Base-by-base conservation (phyloP, 2,797 vertebrate species). In the Falco berigora region DNA sequence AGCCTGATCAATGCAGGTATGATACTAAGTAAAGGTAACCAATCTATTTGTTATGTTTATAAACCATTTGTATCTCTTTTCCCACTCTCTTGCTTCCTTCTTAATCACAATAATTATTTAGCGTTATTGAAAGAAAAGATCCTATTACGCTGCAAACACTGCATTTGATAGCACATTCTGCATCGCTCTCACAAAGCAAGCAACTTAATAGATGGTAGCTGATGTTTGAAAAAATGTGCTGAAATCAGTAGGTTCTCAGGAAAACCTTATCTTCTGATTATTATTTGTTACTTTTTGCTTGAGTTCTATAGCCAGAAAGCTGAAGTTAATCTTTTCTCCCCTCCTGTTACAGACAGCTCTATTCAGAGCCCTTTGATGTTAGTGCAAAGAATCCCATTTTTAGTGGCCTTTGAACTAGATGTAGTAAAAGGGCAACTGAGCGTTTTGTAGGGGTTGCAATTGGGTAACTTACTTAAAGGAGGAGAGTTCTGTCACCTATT, bases 321-420 rank as follows among this genome's bases (percentile, higher is more conserved):
- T 89, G 90, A 95, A 86, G 88, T 80, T 93, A 86, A 96, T 94
- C 94, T 92, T 66, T 72, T 83, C 76, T 93, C 80, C 90, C 62
- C 78, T 83, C 46, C 32, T 67, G 62, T 80, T 89, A 91, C 83
- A 88, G 90, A 85, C 90, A 91, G 93, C 81, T 58, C 81, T 61
- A 24, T 86, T 87, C 86, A 88, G 62, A 88, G 81, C 78, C 84
- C 94, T 97, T 97, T 96, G 96, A 97, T 92, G 94, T 97, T 72
- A 64, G 50, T 58, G 90, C 86, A 88, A 96, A 95, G 95, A 96
- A 97, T 96, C 93, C 46, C 93, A 91, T 92, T 97, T 97, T 95
- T 88, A 59, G 92, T 92, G 95, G 94, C 96, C 95, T 96, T 97
- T 97, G 96, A 97, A 97, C 95, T 78, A 97, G 93, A 75, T 75